These are phyloP conservation scores for Heliconius sara DNA, from an alignment of 2,888 invertebrate species.

Conservation along the genomic window DNA sequence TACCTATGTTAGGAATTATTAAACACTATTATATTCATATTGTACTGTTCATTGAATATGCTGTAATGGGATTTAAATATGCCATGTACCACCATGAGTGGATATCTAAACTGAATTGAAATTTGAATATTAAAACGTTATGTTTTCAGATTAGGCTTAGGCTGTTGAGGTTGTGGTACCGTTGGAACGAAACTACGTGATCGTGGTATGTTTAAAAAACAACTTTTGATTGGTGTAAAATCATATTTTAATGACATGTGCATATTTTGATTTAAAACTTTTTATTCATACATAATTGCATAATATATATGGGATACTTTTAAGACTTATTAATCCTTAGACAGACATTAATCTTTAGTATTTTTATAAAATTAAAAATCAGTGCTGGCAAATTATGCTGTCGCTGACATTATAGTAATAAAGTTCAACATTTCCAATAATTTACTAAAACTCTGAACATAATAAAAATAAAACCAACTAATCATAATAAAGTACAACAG, in stretches of 20 bases:
- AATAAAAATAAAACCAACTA: neutral
- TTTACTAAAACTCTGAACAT: neutral
- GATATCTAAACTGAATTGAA: slow-evolving; percentile 2
- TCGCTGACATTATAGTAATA: too few relatives aligned
- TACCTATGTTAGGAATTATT: slow-evolving; percentile 23
- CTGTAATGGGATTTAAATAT: slow-evolving; percentile 26
- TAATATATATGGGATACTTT: too few relatives aligned
- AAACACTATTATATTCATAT: slow-evolving; percentile 24
- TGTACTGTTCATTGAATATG: slow-evolving; percentile 20
- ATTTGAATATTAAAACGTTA: slow-evolving; percentile 8
- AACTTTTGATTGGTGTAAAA: too few relatives aligned
- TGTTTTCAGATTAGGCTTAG: neutral
- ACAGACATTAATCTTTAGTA: too few relatives aligned
- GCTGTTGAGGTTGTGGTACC: neutral
- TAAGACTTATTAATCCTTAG: too few relatives aligned
- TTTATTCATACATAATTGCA: too few relatives aligned
- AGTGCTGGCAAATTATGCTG: too few relatives aligned
- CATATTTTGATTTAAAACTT: too few relatives aligned
- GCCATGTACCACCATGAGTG: neutral
- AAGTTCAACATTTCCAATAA: neutral
- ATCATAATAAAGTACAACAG: neutral
- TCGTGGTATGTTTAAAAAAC: too few relatives aligned
- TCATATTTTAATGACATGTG: too few relatives aligned
- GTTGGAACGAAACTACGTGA: neutral
- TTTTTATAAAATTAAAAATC: too few relatives aligned